Conservation (phyloP, 2,113 vertebrate species). For the Amazona guildingii region DNA sequence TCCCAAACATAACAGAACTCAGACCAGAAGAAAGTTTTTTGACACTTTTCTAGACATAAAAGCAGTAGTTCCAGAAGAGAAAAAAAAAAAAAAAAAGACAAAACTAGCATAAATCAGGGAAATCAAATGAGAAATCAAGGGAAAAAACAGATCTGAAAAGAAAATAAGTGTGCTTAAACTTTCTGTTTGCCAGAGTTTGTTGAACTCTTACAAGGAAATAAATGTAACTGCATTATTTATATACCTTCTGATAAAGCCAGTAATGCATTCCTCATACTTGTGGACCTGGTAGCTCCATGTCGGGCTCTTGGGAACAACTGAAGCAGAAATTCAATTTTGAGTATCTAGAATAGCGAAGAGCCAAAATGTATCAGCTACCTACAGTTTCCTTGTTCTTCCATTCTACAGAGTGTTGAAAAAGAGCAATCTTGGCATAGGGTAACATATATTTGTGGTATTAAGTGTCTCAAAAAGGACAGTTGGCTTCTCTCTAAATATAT, state of each 20-base stretch:
- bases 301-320: not conserved
- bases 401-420: not conserved
- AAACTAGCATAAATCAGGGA: not conserved
- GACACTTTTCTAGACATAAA: not conserved
- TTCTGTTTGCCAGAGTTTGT: not conserved
- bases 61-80: not conserved
- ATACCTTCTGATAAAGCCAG: not conserved
- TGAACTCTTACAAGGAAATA: not conserved
- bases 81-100: not conserved
- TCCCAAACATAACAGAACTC: accelerated
- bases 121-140: not conserved
- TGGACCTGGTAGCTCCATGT: not conserved
- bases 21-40: not conserved
- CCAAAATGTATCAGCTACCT: not conserved
- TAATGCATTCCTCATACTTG: not conserved
- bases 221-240: not conserved
- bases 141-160: not conserved
- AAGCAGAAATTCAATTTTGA: not conserved
- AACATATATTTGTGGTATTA: not conserved
- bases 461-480: not conserved
- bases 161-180: not conserved
- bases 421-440: not conserved
- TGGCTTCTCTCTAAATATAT: not conserved
- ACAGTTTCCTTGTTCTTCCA: not conserved
- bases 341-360: not conserved